Base-by-base conservation (phyloP, 2,113 vertebrate species). In the Suricata suricatta region DNA sequence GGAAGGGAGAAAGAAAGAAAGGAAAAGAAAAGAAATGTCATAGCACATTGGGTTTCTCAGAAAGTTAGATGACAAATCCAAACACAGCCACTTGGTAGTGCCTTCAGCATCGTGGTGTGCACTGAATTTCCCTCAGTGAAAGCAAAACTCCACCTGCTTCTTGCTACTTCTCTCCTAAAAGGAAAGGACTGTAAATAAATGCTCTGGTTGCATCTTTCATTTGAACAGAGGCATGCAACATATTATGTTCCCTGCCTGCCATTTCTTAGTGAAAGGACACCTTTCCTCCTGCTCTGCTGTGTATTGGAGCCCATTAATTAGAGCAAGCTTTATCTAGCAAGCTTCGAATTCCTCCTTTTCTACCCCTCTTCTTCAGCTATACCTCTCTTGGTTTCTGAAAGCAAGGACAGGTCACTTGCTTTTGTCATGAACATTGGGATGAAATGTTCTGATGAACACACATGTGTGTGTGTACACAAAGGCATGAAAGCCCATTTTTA, bases 341-440 rank as follows among this genome's bases (percentile, higher is more conserved):
- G 97, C 91, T 21, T 2, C 80, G 91, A 79, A 83, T 98, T 91
- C 92, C 83, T 87, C 90, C 74, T 96, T 96, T 96, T 96, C 82
- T 97, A 90, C 25, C 80, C 72, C 69, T 98, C 94, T 89, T 90
- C 93, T 92, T 52, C 57, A 60, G 82, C 85, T 84, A 41, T n/a
- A 84, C 82, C 93, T 95, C 97, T 96, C 64, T 96, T 88, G 92
- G 96, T 97, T 97, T 95, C 91, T 0, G 69, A 97, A 99, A 98
- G 98, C 98, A 99, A 99, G 98, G 98, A 98, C 99, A 98, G 98
- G 99, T 99, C 98, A 98, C 97, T 97, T 79, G 97, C 97, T 98
- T 98, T 98, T 98, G 98, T 96, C 94, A 93, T 29, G 21, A 98
- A 96, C 95, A 93, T 98, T 98, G 97, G 93, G 95, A 98, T 97